Evolutionary conservation across 1,140 invertebrate genomes (phyloP), one percentile per base, ranked within the genome.

Genomic region (Drosophila bipectinata): DNA sequence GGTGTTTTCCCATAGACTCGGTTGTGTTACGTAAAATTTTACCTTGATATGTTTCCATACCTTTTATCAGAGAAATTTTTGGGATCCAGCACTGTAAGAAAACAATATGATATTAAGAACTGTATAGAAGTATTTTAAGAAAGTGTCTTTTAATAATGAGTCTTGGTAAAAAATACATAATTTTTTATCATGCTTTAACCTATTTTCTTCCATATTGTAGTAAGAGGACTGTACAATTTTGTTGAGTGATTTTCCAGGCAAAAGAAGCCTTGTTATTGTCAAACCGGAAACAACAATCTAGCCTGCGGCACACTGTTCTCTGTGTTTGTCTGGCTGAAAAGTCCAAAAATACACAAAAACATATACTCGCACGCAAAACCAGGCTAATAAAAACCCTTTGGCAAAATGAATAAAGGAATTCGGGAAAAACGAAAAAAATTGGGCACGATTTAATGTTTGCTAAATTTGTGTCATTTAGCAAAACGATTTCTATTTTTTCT

Each of bases 401-500:
- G 78, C 68, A 49, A 73, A 52, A 67, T 52, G 47, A 52, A 67
- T 67, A 64, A 52, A 51, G 26, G 44, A 45, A 49, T 4, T 66
- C n/a, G 15, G 51, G 15, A 57, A 66, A 67, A 57, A 49, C 47
- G 0, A 32, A 57, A 56, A 56, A 76, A 84, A 79, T 83, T 67
- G 45, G 48, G 47, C 59, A 67, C 74, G 81, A 68, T 88, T 87
- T 82, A 87, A 87, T 88, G 66, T 76, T 67, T 85, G 81, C 77
- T 81, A 81, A 81, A 85, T 84, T 85, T 69, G 63, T 73, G 81
- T 73, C 81, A 84, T 84, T 85, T 80, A 75, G 56, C 61, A 63
- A 60, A 71, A 82, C 44, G 47, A 87, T 87, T 81, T 72, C 57
- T n/a, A 30, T 61, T 69, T 67, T 77, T 84, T 77, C 79, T 84